phyloP scores from a whole-genome alignment of 2,888 invertebrate genomes.

The Venusia cambrica region DNA sequence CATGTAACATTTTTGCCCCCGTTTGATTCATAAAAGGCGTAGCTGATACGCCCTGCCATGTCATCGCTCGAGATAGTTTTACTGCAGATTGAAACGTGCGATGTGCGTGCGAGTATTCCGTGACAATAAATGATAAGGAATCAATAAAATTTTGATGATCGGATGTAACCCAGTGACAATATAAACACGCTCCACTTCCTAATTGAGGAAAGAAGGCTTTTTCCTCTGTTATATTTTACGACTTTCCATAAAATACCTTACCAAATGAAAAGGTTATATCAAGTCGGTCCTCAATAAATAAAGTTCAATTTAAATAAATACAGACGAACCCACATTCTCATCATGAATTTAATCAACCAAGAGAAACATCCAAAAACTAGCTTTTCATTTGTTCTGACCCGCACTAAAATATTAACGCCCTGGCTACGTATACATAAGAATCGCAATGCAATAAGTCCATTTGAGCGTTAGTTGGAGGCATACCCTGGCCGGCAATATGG shows the following conservation, averaged over 20 bases:
- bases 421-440: constrained; percentile 34
- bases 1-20: no score
- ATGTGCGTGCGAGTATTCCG: constrained; percentile 21
- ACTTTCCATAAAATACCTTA: constrained; percentile 22
- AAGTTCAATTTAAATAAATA: constrained; percentile 30
- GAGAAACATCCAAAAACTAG: constrained; percentile 40
- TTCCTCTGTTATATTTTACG: constrained; percentile 17
- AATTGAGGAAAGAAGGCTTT: constrained; percentile 21
- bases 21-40: no score
- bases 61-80: constrained; percentile 15
- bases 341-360: constrained; percentile 36
- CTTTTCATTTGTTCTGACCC: constrained; percentile 42
- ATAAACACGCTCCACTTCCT: constrained; percentile 24
- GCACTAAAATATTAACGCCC: constrained; percentile 45
- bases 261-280: constrained; percentile 20
- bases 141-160: constrained; percentile 22
- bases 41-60: constrained; percentile 1
- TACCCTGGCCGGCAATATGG: constrained; percentile 42
- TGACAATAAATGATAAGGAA: constrained; percentile 23
- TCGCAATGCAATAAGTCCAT: constrained; percentile 52
- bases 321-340: constrained; percentile 31
- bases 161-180: constrained; percentile 22
- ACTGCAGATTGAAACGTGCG: constrained; percentile 19
- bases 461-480: constrained; percentile 49
- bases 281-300: constrained; percentile 23